Evolutionary conservation across 2,797 vertebrate species (phyloP), one percentile per base, ranked within the genome.

Genomic region (Geotrypetes seraphini): DNA sequence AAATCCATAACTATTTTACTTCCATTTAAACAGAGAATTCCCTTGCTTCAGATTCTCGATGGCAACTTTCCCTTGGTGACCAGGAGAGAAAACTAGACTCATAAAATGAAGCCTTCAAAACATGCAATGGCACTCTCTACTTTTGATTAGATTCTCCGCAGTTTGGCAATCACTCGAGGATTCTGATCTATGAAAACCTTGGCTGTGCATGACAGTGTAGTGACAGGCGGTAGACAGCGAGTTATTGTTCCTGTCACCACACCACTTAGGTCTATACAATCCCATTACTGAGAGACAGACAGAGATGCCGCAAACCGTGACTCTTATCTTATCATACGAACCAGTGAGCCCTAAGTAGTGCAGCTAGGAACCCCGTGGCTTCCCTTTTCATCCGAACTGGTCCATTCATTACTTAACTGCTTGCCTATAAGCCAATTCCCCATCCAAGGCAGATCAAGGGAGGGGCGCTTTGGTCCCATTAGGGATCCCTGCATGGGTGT

Each of bases 161-260:
- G n/a, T n/a, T n/a, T n/a, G n/a, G n/a, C n/a, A n/a, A n/a, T n/a
- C n/a, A n/a, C n/a, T n/a, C n/a, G n/a, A n/a, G n/a, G n/a, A n/a
- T n/a, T n/a, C n/a, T n/a, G n/a, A n/a, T n/a, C n/a, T n/a, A n/a
- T n/a, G n/a, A n/a, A n/a, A n/a, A n/a, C n/a, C n/a, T n/a, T n/a
- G n/a, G n/a, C n/a, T n/a, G n/a, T n/a, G n/a, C n/a, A n/a, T n/a
- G n/a, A n/a, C n/a, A n/a, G n/a, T n/a, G n/a, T n/a, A n/a, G n/a
- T n/a, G n/a, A n/a, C n/a, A n/a, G n/a, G n/a, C 71, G 58, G 57
- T 79, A 75, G 81, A 83, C 78, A 85, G 78, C 85, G 79, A 85
- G 90, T 89, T 89, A 90, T 90, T 91, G 85, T 90, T 73, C 85
- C 78, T 79, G 87, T 88, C 86, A 92, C 81, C 81, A 88, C 83